Evolutionary conservation across 2,797 vertebrate species (phyloP).

Genomic region (Falco naumanni): DNA sequence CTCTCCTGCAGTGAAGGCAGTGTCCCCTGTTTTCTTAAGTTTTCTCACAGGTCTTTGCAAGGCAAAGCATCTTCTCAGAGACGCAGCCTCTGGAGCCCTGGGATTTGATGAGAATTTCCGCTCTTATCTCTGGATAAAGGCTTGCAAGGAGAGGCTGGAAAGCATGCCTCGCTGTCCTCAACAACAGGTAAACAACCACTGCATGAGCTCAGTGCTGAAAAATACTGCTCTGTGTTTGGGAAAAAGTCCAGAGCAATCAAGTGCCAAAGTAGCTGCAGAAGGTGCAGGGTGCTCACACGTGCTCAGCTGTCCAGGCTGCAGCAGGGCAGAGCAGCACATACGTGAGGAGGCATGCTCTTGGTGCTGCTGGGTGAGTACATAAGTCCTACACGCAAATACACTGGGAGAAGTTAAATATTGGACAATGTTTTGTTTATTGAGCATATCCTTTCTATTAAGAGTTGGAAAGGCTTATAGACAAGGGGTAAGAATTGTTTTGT

Average conservation of each 20-base stretch:
- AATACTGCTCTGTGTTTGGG: not conserved
- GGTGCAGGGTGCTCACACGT: not conserved
- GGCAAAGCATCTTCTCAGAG: not conserved
- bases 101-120: not conserved
- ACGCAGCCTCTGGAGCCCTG: not conserved
- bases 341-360: fast-evolving
- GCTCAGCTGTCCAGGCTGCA: not conserved
- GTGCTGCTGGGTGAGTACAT: not conserved
- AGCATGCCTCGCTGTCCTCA: not conserved
- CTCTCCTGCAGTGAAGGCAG: not conserved
- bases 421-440: not conserved
- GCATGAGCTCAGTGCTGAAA: not conserved
- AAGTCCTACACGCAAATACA: not conserved
- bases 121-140: not conserved
- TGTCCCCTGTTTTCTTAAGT: not conserved
- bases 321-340: not conserved
- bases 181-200: not conserved
- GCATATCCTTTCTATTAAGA: not conserved
- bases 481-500: not conserved
- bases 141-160: not conserved
- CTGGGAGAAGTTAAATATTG: not conserved
- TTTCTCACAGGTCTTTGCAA: not conserved
- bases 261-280: not conserved
- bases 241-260: not conserved
- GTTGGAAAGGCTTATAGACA: not conserved